Evolutionary conservation across 2,888 invertebrate species (phyloP).

Genomic region (Erebia epiphron): DNA sequence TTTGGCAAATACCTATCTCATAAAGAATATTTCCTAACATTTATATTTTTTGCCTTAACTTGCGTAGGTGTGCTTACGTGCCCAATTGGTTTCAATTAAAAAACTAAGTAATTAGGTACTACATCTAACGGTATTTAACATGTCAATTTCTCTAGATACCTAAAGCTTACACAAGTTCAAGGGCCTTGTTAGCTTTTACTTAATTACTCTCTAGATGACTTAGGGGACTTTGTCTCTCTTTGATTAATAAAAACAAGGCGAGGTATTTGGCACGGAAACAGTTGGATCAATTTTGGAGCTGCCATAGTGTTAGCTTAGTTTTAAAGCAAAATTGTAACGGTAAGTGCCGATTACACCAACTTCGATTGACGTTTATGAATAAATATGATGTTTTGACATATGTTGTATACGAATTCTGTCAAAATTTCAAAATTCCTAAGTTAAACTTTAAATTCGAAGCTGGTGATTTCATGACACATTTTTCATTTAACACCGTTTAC

Average conservation of each 20-base stretch:
- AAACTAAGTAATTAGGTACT: neutral
- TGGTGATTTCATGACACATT: no score
- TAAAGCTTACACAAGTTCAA: neutral
- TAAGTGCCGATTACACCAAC: no score
- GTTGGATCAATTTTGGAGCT: neutral
- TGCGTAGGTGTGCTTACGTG: neutral
- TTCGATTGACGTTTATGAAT: no score
- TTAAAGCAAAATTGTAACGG: neutral
- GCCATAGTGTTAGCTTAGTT: neutral
- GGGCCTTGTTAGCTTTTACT: neutral
- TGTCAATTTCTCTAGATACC: neutral
- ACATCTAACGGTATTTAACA: neutral
- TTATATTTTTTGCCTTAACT: no score
- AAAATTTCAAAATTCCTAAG: no score
- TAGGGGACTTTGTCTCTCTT: constrained; percentile 5
- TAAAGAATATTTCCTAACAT: no score
- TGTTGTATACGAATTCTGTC: no score
- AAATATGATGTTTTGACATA: no score
- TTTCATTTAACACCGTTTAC: no score
- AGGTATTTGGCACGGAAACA: neutral
- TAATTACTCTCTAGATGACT: constrained; percentile 1
- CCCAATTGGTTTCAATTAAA: neutral
- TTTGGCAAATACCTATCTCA: no score
- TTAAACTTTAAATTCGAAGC: no score
- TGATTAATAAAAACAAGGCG: constrained; percentile 3